Base-by-base conservation (phyloP, 2,797 vertebrate species). In the Tangara arthus region DNA sequence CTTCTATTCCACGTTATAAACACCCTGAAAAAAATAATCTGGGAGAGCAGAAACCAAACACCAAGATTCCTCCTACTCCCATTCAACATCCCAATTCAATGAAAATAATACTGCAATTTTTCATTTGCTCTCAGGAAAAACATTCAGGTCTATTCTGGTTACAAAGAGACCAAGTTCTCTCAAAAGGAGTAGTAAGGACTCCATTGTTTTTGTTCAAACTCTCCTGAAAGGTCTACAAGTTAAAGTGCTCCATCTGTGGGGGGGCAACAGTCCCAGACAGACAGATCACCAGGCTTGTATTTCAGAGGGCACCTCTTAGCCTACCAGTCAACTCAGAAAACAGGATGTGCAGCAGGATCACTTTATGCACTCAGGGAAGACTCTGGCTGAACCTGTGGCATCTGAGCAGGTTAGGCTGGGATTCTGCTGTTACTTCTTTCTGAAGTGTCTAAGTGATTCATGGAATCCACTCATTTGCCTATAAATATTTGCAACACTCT, bases 391-490 rank as follows among this genome's bases (percentile, higher is more conserved):
- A 63, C 37, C 34, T 24, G 22, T 5, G 6, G 26, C 30, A 75
- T 61, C 30, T 30, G 34, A 71, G 49, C 23, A 82, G 14, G 42
- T 71, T 32, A 55, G 7, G 18, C 12, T 47, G 19, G 3, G 11
- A 22, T 85, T 89, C 41, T 37, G 5, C 12, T 35, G 18, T 35
- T 26, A 46, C 15, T 79, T 46, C 7, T 80, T 82, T 73, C n/a
- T 59, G 11, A 69, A 73, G 11, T 5, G 4, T 14, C 82, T 49
- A 59, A 52, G 73, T 4, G 10, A 82, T 61, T 56, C 20, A 85
- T 1, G 4, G 28, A 77, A 89, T 63, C 23, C 18, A 15, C 17
- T n/a, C 0, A 0, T 5, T 34, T 47, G 15, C 28, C 52, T 46
- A 18, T 8, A 49, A 49, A 41, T 63, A 82, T 13, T 18, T 70